These are phyloP conservation scores for Acromyrmex charruanus DNA, from an alignment of 1,140 invertebrate species.

Conservation along the genomic window DNA sequence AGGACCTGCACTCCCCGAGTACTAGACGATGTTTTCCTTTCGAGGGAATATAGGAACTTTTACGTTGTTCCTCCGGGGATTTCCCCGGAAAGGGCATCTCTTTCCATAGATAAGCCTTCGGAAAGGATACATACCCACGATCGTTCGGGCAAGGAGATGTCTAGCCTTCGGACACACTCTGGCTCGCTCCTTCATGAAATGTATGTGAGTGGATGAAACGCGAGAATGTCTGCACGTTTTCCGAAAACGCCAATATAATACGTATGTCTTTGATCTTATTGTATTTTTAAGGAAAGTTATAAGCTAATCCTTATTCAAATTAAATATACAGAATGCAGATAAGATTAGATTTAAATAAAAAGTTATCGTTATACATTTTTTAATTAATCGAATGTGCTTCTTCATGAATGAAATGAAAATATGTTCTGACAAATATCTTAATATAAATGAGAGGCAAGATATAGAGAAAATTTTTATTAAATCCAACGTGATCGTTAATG, in stretches of 20 bases:
- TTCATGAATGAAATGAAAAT: background rate
- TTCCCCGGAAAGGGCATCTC: constrained; percentile 34
- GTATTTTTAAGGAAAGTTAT: background rate
- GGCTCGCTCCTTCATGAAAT: constrained; percentile 45
- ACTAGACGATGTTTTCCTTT: constrained; percentile 63
- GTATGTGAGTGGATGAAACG: constrained; percentile 27
- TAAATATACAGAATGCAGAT: background rate
- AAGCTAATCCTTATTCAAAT: background rate
- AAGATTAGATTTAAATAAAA: background rate
- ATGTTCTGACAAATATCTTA: background rate
- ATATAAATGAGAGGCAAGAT: background rate
- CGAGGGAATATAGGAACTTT: constrained; percentile 67
- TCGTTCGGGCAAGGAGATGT: constrained; percentile 14
- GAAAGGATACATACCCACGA: constrained; percentile 37
- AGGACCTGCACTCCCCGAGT: constrained; percentile 27
- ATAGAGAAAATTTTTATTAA: constrained; percentile 23
- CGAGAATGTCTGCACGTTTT: constrained; percentile 5
- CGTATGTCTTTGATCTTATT: background rate
- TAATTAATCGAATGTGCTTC: background rate
- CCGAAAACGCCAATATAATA: constrained; percentile 20
- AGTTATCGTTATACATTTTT: background rate
- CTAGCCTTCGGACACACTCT: constrained; percentile 41
- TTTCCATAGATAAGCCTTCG: constrained; percentile 3
- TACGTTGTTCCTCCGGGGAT: constrained; percentile 56
- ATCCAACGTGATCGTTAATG: background rate